A percentile compares a stretch with the other conserved stretches of the same genome.
Evolutionary conservation across 2,113 vertebrate species (phyloP).

Genomic region (Callocephalon fimbriatum): DNA sequence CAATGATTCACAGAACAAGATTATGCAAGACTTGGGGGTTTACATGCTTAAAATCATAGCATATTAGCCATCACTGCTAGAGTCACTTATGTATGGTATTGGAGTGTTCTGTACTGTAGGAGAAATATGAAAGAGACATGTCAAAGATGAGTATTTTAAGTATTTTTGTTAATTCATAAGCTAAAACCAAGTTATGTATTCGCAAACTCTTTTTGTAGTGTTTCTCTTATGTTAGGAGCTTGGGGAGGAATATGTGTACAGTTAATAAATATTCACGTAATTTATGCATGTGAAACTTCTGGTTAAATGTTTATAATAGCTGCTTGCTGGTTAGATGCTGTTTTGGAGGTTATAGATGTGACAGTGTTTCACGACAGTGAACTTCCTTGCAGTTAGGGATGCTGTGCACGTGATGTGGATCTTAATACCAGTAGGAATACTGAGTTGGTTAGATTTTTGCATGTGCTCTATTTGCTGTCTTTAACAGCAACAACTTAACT

Average conservation of each 20-base stretch:
- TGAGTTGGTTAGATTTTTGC: neutral
- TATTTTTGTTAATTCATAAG: neutral
- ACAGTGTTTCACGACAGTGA: neutral
- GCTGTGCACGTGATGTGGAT: neutral
- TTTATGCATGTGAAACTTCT: neutral
- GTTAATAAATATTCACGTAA: neutral
- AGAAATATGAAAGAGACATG: neutral
- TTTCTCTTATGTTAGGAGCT: neutral
- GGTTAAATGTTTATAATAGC: neutral
- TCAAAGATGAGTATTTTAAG: neutral
- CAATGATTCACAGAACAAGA: neutral
- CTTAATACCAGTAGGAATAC: neutral
- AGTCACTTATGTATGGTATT: neutral
- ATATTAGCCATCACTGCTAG: neutral
- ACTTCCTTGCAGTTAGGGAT: neutral
- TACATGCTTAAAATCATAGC: neutral
- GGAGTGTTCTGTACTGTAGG: neutral
- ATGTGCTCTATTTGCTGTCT: neutral
- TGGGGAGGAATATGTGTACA: neutral
- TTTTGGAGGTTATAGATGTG: neutral
- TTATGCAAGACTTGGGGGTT: neutral
- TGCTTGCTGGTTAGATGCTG: neutral
- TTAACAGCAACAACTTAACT: neutral
- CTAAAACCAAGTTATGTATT: neutral
- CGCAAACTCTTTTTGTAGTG: neutral